These are phyloP conservation scores for Oligia fasciuncula DNA, from an alignment of 2,888 invertebrate genomes.

Conservation along the genomic window DNA sequence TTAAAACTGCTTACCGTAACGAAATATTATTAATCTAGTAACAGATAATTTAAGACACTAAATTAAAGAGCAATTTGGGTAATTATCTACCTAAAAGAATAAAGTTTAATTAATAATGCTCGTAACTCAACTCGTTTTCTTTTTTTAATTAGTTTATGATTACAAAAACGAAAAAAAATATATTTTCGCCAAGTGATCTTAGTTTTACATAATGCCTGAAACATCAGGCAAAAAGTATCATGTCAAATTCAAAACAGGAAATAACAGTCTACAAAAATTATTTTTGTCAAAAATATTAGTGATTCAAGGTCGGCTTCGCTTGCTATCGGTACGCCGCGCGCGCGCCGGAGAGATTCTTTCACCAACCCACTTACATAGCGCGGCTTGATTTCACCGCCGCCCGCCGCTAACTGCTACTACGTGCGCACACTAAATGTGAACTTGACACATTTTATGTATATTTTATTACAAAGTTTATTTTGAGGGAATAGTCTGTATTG, in stretches of 20 bases:
- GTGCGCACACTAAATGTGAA: conserved; percentile 40
- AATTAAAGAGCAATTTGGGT: conserved; percentile 19
- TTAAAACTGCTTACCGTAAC: conserved; percentile 8
- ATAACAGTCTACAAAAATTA: background rate
- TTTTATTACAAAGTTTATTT: background rate
- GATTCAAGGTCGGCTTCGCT: conserved; percentile 57
- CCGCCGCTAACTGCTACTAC: conserved; percentile 57
- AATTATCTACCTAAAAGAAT: conserved; percentile 6
- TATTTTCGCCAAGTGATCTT: background rate
- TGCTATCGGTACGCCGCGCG: conserved; percentile 76
- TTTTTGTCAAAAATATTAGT: conserved; percentile 34
- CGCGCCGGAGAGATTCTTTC: conserved; percentile 86
- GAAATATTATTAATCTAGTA: conserved; percentile 16
- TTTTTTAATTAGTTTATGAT: background rate
- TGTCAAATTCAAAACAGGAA: background rate
- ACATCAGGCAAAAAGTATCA: background rate
- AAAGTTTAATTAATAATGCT: conserved; percentile 18
- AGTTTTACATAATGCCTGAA: background rate
- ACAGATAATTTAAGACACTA: conserved; percentile 22
- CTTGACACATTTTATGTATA: conserved; percentile 47
- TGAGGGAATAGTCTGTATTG: background rate
- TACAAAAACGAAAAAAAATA: background rate
- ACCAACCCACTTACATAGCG: conserved; percentile 88
- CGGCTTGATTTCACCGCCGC: conserved; percentile 83
- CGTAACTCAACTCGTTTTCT: conserved; percentile 4